A percentile compares a stretch with the other conserved stretches of the same genome.
These are phyloP conservation scores for Auanema sp. DNA, from an alignment of 2,888 invertebrate species.

Conservation along the genomic window DNA sequence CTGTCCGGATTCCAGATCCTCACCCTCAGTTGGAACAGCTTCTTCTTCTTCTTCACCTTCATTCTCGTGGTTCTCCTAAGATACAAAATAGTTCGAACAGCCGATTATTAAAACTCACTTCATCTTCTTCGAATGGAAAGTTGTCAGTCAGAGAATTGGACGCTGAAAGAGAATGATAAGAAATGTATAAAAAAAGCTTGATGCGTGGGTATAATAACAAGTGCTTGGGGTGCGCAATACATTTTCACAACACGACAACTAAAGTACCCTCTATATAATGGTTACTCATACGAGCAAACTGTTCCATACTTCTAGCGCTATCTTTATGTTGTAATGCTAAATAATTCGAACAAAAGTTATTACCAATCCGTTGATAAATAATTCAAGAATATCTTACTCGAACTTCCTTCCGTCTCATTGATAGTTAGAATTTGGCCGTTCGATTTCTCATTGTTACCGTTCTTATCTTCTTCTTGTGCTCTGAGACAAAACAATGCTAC, in stretches of 20 bases:
- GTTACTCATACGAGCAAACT: slow-evolving; percentile 18
- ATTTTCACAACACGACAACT: slow-evolving; percentile 18
- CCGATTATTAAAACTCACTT: not conserved
- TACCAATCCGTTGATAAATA: not conserved
- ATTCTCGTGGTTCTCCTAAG: slow-evolving; percentile 15
- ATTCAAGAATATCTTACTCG: not conserved
- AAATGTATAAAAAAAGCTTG: not conserved
- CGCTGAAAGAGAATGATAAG: slow-evolving; percentile 23
- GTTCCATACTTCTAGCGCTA: slow-evolving; percentile 22
- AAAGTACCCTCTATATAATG: slow-evolving; percentile 21
- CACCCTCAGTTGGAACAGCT: slow-evolving; percentile 1
- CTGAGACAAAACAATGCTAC: not conserved
- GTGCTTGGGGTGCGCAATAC: slow-evolving; percentile 2
- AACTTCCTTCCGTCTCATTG: slow-evolving; percentile 3
- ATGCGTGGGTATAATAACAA: not conserved
- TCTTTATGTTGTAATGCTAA: slow-evolving; percentile 18
- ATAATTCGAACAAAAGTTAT: not conserved
- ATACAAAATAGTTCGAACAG: not conserved
- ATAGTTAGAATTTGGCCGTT: not conserved
- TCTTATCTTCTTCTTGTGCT: slow-evolving; percentile 7
- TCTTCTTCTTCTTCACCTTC: slow-evolving; percentile 11
- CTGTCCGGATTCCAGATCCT: slow-evolving; percentile 1
- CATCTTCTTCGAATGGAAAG: slow-evolving; percentile 26
- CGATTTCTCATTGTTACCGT: slow-evolving; percentile 4
- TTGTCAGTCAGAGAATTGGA: slow-evolving; percentile 32